phyloP scores from a whole-genome alignment of 1,140 invertebrate genomes.

The Centruroides sculpturatus region DNA sequence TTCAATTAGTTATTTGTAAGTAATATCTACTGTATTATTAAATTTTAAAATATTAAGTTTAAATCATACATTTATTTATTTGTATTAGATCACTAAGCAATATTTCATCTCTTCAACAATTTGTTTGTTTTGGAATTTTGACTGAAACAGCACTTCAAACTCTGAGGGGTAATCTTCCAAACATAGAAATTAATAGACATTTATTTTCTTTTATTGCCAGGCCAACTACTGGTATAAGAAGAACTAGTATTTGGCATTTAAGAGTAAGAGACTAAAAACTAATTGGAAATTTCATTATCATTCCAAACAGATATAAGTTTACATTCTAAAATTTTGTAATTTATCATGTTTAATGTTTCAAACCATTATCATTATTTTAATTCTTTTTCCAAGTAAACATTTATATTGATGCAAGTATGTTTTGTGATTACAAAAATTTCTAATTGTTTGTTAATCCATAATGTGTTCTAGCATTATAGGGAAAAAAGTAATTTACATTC shows the following conservation, averaged over 20 bases:
- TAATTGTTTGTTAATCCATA: too few relatives aligned
- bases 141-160: constrained; percentile 39
- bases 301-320: too few relatives aligned
- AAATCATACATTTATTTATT: constrained; percentile 2
- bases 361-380: too few relatives aligned
- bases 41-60: not conserved
- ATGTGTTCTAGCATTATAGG: too few relatives aligned
- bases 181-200: constrained; percentile 48
- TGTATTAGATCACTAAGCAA: constrained; percentile 36
- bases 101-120: constrained; percentile 42
- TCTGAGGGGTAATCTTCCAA: constrained; percentile 37
- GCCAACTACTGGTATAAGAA: constrained; percentile 65
- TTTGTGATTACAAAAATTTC: too few relatives aligned
- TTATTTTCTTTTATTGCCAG: constrained; percentile 65
- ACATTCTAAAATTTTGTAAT: too few relatives aligned
- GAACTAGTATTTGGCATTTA: constrained; percentile 77
- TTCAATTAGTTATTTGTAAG: constrained; percentile 43
- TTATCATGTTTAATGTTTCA: too few relatives aligned
- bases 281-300: not conserved
- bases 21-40: constrained; percentile 8
- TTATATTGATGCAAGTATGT: too few relatives aligned
- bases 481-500: too few relatives aligned
- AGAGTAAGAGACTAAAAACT: constrained; percentile 54
- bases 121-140: constrained; percentile 63
- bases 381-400: too few relatives aligned